Evolutionary conservation across 2,113 vertebrate genomes (phyloP).

Genomic region (Thalassoma bifasciatum): DNA sequence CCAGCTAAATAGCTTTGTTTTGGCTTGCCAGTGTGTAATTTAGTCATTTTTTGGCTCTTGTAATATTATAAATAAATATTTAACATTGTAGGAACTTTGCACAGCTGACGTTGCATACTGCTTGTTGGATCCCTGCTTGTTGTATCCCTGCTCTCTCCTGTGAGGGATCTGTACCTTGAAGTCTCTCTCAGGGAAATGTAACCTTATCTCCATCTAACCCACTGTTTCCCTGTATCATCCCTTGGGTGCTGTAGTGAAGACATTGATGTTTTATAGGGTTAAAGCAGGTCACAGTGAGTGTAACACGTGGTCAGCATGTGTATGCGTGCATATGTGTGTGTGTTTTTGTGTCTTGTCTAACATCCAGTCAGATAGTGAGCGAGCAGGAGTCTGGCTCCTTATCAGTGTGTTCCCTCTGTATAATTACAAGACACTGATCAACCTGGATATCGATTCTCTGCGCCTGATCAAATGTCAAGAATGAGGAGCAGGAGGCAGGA

Average conservation of each 20-base stretch:
- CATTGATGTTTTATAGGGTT: conserved; percentile 3
- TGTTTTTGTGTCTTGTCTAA: conserved; percentile 14
- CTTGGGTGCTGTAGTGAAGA: conserved; percentile 18
- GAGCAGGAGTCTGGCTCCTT: conserved; percentile 29
- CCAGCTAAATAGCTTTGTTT: no score
- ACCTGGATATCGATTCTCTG: conserved; percentile 55
- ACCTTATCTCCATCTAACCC: not conserved
- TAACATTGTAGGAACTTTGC: no score
- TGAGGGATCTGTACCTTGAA: no score
- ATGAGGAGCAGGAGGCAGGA: not conserved
- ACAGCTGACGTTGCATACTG: no score
- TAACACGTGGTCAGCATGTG: not conserved
- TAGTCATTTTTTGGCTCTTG: no score
- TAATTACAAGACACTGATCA: conserved; percentile 69
- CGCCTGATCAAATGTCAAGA: conserved; percentile 59
- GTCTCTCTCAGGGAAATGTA: not conserved
- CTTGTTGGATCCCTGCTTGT: no score
- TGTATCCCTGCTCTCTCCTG: no score
- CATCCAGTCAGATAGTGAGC: conserved; percentile 10
- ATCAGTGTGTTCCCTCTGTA: conserved; percentile 53
- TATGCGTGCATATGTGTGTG: not conserved
- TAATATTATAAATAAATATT: no score
- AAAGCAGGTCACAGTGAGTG: not conserved
- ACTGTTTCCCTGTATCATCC: not conserved
- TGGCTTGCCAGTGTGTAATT: no score